Conservation (phyloP, 1,140 invertebrate species). For the Cheumatopsyche charites region DNA sequence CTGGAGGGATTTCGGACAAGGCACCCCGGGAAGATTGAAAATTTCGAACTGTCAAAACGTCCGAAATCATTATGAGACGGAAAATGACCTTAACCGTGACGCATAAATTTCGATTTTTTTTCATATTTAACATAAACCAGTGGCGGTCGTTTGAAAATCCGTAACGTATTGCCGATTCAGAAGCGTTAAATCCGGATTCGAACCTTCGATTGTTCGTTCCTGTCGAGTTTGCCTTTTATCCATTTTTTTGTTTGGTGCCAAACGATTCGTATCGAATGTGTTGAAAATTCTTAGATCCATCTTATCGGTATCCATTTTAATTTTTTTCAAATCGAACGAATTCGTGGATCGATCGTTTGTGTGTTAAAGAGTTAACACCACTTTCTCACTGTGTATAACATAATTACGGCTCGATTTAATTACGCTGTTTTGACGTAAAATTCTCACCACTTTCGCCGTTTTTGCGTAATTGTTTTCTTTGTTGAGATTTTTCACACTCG, state of each 20-base stretch:
- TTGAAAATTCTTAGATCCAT: too few relatives aligned
- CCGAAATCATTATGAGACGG: neutral
- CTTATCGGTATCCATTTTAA: too few relatives aligned
- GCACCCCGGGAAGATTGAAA: slow-evolving; percentile 25
- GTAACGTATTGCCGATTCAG: neutral
- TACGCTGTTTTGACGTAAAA: neutral
- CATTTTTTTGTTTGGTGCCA: neutral
- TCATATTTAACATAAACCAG: neutral
- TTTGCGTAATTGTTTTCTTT: neutral
- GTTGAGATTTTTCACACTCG: slow-evolving; percentile 5
- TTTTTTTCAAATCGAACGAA: too few relatives aligned
- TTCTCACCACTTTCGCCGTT: slow-evolving; percentile 17
- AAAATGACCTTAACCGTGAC: too few relatives aligned
- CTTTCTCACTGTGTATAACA: neutral
- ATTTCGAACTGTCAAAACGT: slow-evolving; percentile 28
- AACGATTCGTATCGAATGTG: neutral
- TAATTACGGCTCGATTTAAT: slow-evolving; percentile 15
- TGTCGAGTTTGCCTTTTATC: slow-evolving; percentile 5
- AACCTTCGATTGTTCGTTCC: slow-evolving; percentile 9
- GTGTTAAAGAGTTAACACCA: neutral
- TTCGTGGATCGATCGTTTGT: neutral
- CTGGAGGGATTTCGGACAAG: neutral
- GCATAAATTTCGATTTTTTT: too few relatives aligned
- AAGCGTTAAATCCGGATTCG: slow-evolving; percentile 27
- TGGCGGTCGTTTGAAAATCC: too few relatives aligned